Evolutionary conservation across 2,797 vertebrate genomes (phyloP), one percentile per base, ranked within the genome.

Genomic region (Pseudochirops corinnae): DNA sequence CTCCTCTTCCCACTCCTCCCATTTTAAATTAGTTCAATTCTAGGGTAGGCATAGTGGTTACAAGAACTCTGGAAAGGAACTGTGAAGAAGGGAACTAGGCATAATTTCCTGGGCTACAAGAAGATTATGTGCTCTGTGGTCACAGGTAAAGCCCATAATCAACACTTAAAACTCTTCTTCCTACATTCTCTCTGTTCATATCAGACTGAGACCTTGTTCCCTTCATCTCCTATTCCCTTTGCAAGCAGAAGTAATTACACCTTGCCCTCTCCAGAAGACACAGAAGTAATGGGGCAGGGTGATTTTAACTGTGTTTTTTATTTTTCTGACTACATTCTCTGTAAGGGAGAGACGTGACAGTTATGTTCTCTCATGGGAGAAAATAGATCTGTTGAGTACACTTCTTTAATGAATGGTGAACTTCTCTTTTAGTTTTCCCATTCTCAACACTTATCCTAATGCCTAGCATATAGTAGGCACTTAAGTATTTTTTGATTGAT

Each of bases 21-120:
- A 21, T 90, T 24, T 52, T 92, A 46, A 82, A 82, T 39, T 82
- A 82, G 0, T 67, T 67, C 62, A 90, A 10, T 94, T 94, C 91
- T 95, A 99, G 99, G 99, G 56, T 99, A 99, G 99, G 99, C 0
- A 99, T 99, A 0, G 99, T 99, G 91, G 99, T 99, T 94, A 98
- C 99, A 0, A 99, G 99, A n/a, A 99, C 99, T 0, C 91, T 99
- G 95, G 99, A 99, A 97, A 99, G 99, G 99, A 0, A 90, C 98
- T 90, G 98, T 99, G 93, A 99, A 99, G 98, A 99, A 99, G 98
- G 99, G 99, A 90, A 99, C 99, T 0, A 99, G 99, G 0, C 99
- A 99, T 96, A 99, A 99, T 97, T 99, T 99, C 96, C 96, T 99
- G 53, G 99, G 99, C 56, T 99, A 99, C 95, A 99, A 99, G 93